phyloP scores from a whole-genome alignment of 2,113 vertebrate genomes.

The Phylloscopus whistleri region DNA sequence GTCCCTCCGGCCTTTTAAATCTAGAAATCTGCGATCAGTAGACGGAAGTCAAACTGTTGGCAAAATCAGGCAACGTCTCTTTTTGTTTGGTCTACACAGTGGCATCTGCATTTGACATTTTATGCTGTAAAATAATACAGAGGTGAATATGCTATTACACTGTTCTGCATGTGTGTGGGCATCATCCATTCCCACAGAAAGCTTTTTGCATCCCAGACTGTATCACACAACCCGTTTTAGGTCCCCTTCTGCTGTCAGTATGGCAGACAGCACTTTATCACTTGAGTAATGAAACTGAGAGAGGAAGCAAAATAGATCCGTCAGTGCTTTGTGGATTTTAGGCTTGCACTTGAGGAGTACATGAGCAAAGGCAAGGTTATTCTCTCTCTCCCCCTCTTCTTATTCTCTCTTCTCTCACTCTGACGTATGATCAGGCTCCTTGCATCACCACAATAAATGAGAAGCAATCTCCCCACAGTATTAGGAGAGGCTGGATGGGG shows the following conservation, averaged over 20 bases:
- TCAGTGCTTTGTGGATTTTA: background rate
- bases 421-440: background rate
- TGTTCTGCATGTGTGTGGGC: background rate
- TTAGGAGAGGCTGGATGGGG: background rate
- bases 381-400: background rate
- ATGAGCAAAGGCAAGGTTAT: background rate
- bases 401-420: background rate
- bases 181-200: background rate
- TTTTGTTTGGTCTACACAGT: background rate
- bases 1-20: conserved; percentile 36
- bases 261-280: background rate
- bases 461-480: background rate
- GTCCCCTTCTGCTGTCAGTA: background rate
- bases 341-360: background rate
- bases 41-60: background rate
- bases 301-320: background rate
- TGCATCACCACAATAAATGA: background rate
- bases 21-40: background rate
- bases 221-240: background rate
- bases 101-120: background rate
- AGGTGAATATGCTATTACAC: background rate
- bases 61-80: background rate
- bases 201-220: background rate
- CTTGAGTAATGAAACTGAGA: background rate
- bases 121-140: background rate